phyloP scores from a whole-genome alignment of 2,888 invertebrate species.

The Hoplodrina blanda region DNA sequence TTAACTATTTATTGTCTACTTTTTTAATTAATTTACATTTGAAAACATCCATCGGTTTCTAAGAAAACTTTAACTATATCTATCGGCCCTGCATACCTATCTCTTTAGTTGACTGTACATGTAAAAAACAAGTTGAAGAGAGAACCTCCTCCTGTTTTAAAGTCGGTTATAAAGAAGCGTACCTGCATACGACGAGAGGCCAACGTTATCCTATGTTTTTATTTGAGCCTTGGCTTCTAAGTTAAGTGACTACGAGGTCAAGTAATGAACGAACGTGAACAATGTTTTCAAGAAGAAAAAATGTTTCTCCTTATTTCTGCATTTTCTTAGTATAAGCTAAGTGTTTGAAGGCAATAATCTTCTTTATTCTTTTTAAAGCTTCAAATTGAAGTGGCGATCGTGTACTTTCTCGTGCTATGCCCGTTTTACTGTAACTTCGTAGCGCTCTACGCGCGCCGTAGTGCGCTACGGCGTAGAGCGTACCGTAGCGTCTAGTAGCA shows the following conservation, averaged over 20 bases:
- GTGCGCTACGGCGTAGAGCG: neutral
- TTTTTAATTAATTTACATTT: no score
- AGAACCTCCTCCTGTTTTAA: neutral
- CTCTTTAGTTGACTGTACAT: no score
- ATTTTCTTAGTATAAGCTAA: neutral
- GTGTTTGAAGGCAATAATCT: neutral
- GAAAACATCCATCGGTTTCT: no score
- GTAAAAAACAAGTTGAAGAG: neutral
- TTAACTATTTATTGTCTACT: no score
- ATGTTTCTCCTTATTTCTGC: neutral
- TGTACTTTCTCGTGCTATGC: neutral
- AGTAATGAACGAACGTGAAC: neutral
- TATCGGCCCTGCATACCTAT: no score
- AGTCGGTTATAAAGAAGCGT: neutral
- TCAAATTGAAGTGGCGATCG: neutral
- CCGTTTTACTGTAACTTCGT: neutral
- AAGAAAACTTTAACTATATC: no score
- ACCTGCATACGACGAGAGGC: neutral
- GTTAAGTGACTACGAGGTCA: neutral
- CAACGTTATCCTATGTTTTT: constrained; percentile 8
- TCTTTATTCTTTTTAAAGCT: neutral
- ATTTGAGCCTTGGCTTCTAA: constrained; percentile 10
- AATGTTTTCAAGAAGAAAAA: neutral
- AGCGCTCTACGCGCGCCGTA: constrained; percentile 12
- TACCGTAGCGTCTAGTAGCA: constrained; percentile 13